These are phyloP conservation scores for Hirtodrosophila trivittata DNA, from an alignment of 2,888 invertebrate species.

Conservation along the genomic window DNA sequence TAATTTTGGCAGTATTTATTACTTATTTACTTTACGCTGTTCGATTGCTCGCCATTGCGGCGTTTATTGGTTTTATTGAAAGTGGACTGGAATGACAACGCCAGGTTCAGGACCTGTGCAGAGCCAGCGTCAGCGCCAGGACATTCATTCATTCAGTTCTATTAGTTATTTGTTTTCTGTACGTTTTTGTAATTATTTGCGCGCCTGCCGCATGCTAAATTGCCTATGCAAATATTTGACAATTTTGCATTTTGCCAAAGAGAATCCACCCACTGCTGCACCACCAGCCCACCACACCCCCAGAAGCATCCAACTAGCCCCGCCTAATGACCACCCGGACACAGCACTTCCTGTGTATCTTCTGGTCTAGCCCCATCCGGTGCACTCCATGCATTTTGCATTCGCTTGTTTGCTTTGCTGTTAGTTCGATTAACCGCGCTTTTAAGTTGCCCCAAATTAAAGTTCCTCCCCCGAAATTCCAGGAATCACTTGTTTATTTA, in stretches of 20 bases:
- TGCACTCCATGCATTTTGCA: conserved; percentile 47
- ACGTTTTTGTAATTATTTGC: conserved; percentile 78
- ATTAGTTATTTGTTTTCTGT: conserved; percentile 76
- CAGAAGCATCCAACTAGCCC: not conserved
- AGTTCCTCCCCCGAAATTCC: conserved; percentile 3
- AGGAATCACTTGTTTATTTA: conserved; percentile 6
- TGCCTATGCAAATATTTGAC: conserved; percentile 81
- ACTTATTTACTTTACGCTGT: conserved; percentile 54
- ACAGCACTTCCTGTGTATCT: conserved; percentile 51
- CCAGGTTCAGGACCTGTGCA: not conserved
- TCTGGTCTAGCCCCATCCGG: conserved; percentile 43
- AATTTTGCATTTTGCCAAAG: conserved; percentile 72
- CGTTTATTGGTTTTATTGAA: no score
- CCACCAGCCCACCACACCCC: not conserved
- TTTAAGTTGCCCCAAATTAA: conserved; percentile 48
- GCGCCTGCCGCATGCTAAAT: conserved; percentile 76
- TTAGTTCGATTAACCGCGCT: conserved; percentile 67
- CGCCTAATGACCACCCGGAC: conserved; percentile 60
- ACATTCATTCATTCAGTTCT: conserved; percentile 59
- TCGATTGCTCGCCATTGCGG: conserved; percentile 53
- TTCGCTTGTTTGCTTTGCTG: conserved; percentile 58
- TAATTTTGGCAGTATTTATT: conserved; percentile 36
- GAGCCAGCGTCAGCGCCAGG: not conserved
- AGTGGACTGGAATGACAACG: no score
- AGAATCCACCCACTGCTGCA: conserved; percentile 11